phyloP scores from a whole-genome alignment of 2,888 invertebrate genomes.

The Teinopalpus imperialis region DNA sequence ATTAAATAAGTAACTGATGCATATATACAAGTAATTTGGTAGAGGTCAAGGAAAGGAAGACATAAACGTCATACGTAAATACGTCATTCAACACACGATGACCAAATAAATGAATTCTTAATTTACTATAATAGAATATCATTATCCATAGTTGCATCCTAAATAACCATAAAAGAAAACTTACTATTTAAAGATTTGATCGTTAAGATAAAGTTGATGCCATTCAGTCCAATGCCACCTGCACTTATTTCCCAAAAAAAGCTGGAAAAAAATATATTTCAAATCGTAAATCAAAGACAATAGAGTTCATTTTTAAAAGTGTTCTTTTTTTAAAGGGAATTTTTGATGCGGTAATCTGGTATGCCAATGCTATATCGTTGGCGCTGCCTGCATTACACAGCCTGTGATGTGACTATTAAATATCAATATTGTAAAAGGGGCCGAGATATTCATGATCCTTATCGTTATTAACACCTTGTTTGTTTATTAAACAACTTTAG shows the following conservation, averaged over 20 bases:
- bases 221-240: slow-evolving; percentile 68
- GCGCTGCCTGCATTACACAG: slow-evolving; percentile 72
- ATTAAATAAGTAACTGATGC: no score
- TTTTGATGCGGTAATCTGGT: slow-evolving; percentile 72
- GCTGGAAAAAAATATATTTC: slow-evolving; percentile 28
- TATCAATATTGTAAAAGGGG: slow-evolving; percentile 76
- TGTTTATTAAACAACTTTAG: slow-evolving; percentile 55
- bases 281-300: slow-evolving; percentile 24
- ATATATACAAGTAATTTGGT: no score
- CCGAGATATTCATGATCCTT: slow-evolving; percentile 63
- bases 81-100: no score
- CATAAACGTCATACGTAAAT: no score
- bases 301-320: slow-evolving; percentile 35
- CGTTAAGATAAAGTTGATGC: slow-evolving; percentile 67
- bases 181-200: slow-evolving; percentile 72
- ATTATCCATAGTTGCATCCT: slow-evolving; percentile 67
- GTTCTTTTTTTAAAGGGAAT: slow-evolving; percentile 50
- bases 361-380: slow-evolving; percentile 60
- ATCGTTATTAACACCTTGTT: slow-evolving; percentile 79
- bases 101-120: slow-evolving; percentile 28
- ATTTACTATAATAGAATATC: slow-evolving; percentile 37
- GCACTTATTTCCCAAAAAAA: slow-evolving; percentile 48
- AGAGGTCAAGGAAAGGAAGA: no score
- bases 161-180: slow-evolving; percentile 75
- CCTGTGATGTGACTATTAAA: slow-evolving; percentile 71